Conservation (phyloP, 2,113 vertebrate species). For the Entosphenus tridentatus region DNA sequence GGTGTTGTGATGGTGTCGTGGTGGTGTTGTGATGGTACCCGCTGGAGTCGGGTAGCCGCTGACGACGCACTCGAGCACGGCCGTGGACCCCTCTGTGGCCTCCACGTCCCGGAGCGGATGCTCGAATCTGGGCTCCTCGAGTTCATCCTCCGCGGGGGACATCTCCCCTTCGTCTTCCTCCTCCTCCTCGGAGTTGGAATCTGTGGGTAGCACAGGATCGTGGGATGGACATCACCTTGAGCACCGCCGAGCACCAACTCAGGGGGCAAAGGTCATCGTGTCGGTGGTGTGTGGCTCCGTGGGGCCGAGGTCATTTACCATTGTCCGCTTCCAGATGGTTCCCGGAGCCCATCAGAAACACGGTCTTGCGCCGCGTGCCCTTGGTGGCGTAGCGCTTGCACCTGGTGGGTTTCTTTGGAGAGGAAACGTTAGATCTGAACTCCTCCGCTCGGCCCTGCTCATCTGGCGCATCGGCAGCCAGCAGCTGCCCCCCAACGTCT, state of each 20-base stretch:
- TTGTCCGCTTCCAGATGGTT: slow-evolving; percentile 7
- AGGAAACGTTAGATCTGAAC: too few species aligned
- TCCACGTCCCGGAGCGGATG: slow-evolving; percentile 46
- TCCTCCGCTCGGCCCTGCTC: too few species aligned
- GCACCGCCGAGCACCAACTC: slow-evolving; percentile 30
- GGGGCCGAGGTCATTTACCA: slow-evolving; percentile 14
- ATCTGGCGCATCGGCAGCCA: too few species aligned
- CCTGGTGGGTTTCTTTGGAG: too few species aligned
- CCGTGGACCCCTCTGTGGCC: slow-evolving; percentile 38
- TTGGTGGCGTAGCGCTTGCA: too few species aligned
- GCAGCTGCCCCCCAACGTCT: too few species aligned
- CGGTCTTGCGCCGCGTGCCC: fast-evolving
- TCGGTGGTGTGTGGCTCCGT: slow-evolving; percentile 21
- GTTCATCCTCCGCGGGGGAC: slow-evolving; percentile 72
- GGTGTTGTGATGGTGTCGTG: too few species aligned
- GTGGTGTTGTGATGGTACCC: slow-evolving; percentile 20
- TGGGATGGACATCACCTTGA: slow-evolving; percentile 19
- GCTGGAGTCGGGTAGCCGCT: slow-evolving; percentile 56
- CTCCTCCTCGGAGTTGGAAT: slow-evolving; percentile 17
- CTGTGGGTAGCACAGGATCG: slow-evolving; percentile 16
- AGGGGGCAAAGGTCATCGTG: slow-evolving; percentile 19
- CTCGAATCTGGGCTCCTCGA: slow-evolving; percentile 80
- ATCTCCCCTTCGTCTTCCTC: slow-evolving; percentile 31
- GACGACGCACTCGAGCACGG: slow-evolving; percentile 62
- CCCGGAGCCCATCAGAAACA: neutral